Conservation (phyloP, 2,888 invertebrate species). For the Eledone cirrhosa region DNA sequence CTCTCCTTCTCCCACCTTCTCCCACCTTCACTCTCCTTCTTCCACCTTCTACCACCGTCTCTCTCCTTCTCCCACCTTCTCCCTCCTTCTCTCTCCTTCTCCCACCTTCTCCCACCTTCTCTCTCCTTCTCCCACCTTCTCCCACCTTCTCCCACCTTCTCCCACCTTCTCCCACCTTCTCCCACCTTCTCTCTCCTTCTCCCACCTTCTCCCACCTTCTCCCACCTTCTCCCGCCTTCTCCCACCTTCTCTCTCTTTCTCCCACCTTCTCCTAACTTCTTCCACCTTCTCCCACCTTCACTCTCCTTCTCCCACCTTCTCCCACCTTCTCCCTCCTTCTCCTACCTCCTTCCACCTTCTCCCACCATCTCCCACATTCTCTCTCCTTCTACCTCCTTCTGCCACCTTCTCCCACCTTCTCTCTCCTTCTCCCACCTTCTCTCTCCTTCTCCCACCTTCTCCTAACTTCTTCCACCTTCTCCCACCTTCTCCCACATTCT, state of each 20-base stretch:
- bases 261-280: neutral
- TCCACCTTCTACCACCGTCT: neutral
- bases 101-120: neutral
- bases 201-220: neutral
- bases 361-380: neutral
- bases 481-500: too few relatives aligned
- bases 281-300: neutral
- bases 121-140: neutral
- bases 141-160: neutral
- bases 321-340: too few relatives aligned
- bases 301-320: neutral
- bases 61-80: neutral
- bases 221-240: neutral
- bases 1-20: neutral
- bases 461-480: neutral
- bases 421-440: too few relatives aligned
- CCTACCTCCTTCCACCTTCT: too few relatives aligned
- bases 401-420: too few relatives aligned
- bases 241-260: neutral
- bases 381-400: conserved; percentile 28
- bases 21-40: neutral
- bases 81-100: neutral
- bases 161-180: neutral
- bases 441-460: conserved; percentile 29
- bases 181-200: neutral